Evolutionary conservation across 2,113 vertebrate species (phyloP).

Genomic region (Cephalopterus ornatus): DNA sequence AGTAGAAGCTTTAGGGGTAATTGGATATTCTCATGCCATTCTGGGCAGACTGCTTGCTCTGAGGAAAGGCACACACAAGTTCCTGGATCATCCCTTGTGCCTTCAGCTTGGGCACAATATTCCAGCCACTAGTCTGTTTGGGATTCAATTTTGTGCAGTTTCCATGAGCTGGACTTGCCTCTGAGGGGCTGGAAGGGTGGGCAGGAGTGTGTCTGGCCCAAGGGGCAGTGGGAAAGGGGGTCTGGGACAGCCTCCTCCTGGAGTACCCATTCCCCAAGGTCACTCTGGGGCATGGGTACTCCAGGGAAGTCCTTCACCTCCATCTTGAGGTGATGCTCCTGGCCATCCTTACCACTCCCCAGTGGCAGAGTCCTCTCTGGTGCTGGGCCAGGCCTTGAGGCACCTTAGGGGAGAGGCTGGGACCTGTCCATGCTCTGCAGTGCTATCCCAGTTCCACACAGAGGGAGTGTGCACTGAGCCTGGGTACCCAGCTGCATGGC

Average conservation of each 20-base stretch:
- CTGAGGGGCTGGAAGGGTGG: background rate
- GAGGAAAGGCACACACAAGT: background rate
- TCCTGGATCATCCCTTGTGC: background rate
- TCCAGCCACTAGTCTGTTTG: background rate
- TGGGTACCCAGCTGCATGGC: background rate
- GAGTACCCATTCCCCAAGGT: background rate
- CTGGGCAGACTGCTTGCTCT: background rate
- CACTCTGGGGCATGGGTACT: background rate
- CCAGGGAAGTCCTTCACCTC: background rate
- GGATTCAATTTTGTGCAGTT: background rate
- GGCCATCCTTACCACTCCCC: accelerated
- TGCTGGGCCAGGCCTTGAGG: background rate
- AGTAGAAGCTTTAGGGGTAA: background rate
- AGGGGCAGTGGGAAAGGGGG: background rate
- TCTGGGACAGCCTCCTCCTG: background rate
- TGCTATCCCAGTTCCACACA: accelerated
- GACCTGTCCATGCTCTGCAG: background rate
- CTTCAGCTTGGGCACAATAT: background rate
- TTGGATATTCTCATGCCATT: background rate
- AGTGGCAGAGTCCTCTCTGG: background rate
- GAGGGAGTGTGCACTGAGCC: background rate
- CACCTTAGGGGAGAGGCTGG: background rate
- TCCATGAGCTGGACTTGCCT: background rate
- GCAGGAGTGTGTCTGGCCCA: background rate
- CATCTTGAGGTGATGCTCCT: background rate